phyloP scores from a whole-genome alignment of 2,797 vertebrate genomes.

The Pampus argenteus region DNA sequence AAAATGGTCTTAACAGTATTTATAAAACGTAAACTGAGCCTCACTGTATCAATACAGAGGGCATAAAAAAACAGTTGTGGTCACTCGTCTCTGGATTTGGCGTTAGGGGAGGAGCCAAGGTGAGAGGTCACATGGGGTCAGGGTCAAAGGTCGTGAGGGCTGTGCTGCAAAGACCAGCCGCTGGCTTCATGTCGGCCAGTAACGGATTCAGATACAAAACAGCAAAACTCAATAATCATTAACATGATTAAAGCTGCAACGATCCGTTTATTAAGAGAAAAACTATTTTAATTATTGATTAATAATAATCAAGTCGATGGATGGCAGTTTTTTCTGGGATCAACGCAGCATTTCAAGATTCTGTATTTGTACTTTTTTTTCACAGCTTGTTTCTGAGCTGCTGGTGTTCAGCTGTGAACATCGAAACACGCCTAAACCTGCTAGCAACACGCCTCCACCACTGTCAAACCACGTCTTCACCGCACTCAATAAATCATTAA shows the following conservation, averaged over 20 bases:
- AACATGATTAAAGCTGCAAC: too few species aligned
- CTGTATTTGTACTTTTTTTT: neutral
- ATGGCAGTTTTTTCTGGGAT: too few species aligned
- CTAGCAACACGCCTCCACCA: neutral
- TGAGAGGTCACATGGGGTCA: constrained; percentile 41
- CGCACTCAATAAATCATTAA: constrained; percentile 46
- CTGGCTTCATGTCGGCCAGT: neutral
- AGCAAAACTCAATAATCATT: too few species aligned
- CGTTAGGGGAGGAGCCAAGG: neutral
- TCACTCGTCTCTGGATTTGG: constrained; percentile 3
- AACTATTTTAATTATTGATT: too few species aligned
- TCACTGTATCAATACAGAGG: neutral
- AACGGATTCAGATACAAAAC: neutral
- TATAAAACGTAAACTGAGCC: constrained; percentile 25
- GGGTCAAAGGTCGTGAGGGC: constrained; percentile 31
- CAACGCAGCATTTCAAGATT: too few species aligned
- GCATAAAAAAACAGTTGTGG: constrained; percentile 18
- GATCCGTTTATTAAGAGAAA: too few species aligned
- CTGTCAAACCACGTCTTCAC: constrained; percentile 8
- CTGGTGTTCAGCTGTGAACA: constrained; percentile 11
- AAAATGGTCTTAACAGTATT: neutral
- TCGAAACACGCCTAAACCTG: constrained; percentile 35
- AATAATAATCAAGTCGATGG: too few species aligned
- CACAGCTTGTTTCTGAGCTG: constrained; percentile 3
- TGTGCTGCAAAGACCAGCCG: constrained; percentile 23